Evolutionary conservation across 92 coral and sea anemone genomes (phyloP).

Genomic region (Porites rus): DNA sequence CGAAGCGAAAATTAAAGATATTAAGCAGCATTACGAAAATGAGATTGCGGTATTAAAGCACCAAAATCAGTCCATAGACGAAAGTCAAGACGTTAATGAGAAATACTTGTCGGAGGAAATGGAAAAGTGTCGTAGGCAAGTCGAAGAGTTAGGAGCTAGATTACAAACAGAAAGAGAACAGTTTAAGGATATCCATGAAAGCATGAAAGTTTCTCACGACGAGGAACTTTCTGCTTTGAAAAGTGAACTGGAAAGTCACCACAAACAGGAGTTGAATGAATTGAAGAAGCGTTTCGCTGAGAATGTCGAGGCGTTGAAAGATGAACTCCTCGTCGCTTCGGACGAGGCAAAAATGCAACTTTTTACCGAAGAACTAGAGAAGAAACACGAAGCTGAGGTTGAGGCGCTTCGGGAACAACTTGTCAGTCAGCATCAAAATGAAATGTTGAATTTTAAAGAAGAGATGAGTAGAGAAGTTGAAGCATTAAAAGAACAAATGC

Average conservation of each 20-base stretch:
- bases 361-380: constrained; percentile 75
- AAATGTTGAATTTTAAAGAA: constrained; percentile 74
- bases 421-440: constrained; percentile 74
- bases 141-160: constrained; percentile 62
- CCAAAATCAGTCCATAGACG: constrained; percentile 28
- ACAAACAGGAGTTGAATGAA: constrained; percentile 50
- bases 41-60: constrained; percentile 61
- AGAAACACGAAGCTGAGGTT: constrained; percentile 75
- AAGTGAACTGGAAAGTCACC: constrained; percentile 68
- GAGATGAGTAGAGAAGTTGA: constrained; percentile 70
- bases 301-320: constrained; percentile 76
- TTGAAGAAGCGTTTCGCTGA: constrained; percentile 65
- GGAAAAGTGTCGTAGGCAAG: constrained; percentile 78
- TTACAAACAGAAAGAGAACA: constrained; percentile 72
- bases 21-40: constrained; percentile 78
- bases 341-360: constrained; percentile 70
- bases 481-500: constrained; percentile 64
- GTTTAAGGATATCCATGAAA: constrained; percentile 57
- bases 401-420: constrained; percentile 67
- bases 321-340: constrained; percentile 71
- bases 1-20: constrained; percentile 80
- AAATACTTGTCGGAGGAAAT: constrained; percentile 75
- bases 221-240: constrained; percentile 70
- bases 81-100: constrained; percentile 51
- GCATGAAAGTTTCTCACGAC: constrained; percentile 52